Evolutionary conservation across 2,113 vertebrate species (phyloP), one percentile per base, ranked within the genome.

Genomic region (Nothoprocta pentlandii): DNA sequence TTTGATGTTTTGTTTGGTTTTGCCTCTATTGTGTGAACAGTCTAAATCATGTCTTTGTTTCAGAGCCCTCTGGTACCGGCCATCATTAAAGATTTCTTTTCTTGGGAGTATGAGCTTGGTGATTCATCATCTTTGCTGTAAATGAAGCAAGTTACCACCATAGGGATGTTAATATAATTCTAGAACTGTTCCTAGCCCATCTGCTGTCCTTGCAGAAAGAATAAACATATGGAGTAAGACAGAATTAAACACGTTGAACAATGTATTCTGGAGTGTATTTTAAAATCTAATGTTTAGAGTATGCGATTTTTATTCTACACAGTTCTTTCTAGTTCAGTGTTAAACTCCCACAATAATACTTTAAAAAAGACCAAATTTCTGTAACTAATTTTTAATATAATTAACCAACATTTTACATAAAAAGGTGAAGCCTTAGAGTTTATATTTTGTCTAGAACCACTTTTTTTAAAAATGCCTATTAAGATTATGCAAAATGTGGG

Each of bases 81-180:
- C 97, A 97, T 94, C 96, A 97, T 62, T 97, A 94, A 92, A 91
- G 89, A 79, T 73, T 63, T 85, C 66, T 67, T 77, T 82, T 80
- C 92, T 73, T 68, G 89, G 86, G 86, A 88, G 14, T 86, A 88
- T 94, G 89, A 46, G 71, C 82, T 46, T 77, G 79, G 76, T 88
- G 79, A 61, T 88, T 81, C 2, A 1, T 83, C 91, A 80, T 66
- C 81, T 80, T 67, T 85, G 17, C 62, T 93, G 49, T 92, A 95
- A 80, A 93, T 85, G 76, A 97, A 93, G 79, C 67, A 47, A 89
- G 59, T 92, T 91, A 67, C 79, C 86, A 26, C 66, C 76, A 62
- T 36, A 81, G 94, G 69, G 85, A 94, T 42, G 28, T 80, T 47
- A 89, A 76, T 79, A 49, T 36, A 79, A 16, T 78, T n/a, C 49